phyloP scores from a whole-genome alignment of 1,140 invertebrate species.

The Drosophila melanica region DNA sequence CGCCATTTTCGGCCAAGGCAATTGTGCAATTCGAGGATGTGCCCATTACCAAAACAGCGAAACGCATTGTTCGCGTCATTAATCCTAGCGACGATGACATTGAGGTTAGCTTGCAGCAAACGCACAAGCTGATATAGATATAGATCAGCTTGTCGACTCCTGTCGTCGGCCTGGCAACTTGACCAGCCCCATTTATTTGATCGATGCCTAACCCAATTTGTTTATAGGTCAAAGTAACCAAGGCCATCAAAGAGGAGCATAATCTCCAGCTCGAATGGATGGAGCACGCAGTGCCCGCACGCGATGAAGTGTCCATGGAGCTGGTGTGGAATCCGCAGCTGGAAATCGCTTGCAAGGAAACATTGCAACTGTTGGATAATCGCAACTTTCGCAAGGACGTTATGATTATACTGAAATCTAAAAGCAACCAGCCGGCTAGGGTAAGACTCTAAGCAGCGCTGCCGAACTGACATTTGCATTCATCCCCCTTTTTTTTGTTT shows the following conservation, averaged over 20 bases:
- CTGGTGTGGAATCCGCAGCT: slow-evolving; percentile 87
- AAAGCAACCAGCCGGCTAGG: slow-evolving; percentile 61
- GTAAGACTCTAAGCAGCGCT: slow-evolving; percentile 31
- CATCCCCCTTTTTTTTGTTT: slow-evolving; percentile 23
- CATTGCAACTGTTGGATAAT: slow-evolving; percentile 87
- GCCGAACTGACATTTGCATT: not conserved
- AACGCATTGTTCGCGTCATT: slow-evolving; percentile 85
- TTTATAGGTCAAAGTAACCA: slow-evolving; percentile 87
- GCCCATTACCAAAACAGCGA: slow-evolving; percentile 85
- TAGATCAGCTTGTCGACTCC: slow-evolving; percentile 24
- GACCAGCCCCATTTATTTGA: slow-evolving; percentile 44
- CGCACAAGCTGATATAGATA: slow-evolving; percentile 1
- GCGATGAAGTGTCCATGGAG: slow-evolving; percentile 84
- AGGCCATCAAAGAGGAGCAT: slow-evolving; percentile 86
- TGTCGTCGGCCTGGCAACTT: slow-evolving; percentile 53
- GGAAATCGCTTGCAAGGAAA: slow-evolving; percentile 86
- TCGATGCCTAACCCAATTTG: slow-evolving; percentile 44
- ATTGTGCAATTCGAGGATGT: slow-evolving; percentile 88
- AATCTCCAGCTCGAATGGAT: slow-evolving; percentile 85
- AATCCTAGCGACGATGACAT: slow-evolving; percentile 86
- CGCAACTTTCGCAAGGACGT: slow-evolving; percentile 88
- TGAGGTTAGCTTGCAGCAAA: slow-evolving; percentile 84
- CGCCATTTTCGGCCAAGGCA: slow-evolving; percentile 87
- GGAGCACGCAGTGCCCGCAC: slow-evolving; percentile 84
- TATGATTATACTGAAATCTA: slow-evolving; percentile 86